Evolutionary conservation across 2,113 vertebrate genomes (phyloP), one percentile per base, ranked within the genome.

Genomic region (Glareola pratincola): DNA sequence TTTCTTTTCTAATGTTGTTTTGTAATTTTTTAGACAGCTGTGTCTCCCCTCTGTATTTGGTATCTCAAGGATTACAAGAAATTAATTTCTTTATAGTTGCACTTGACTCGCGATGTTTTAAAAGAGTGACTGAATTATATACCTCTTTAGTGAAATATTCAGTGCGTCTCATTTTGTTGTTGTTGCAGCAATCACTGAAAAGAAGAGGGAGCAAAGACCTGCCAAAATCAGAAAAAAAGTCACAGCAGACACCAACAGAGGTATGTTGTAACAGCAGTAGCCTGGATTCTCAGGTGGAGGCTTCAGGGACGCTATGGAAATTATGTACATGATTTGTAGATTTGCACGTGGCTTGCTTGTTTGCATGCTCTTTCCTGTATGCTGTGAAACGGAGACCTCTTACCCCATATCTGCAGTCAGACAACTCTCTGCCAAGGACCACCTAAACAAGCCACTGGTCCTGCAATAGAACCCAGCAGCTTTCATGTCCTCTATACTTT

Each of bases 181-280:
- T 80, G 79, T 98, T 95, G 90, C 94, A 99, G 99, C 98, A 99
- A 79, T 99, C 99, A 15, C 97, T 99, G 89, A 99, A 99, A 97
- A 99, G 99, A 98, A 99, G 99, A 98, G 99, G 99, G 93, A 99
- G 98, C 92, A 99, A 99, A 98, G 99, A 99, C 80, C 97, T 97
- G 24, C 99, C 99, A 86, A 99, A 98, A 98, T 98, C 98, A 88
- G 99, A 99, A 95, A 99, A 99, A 89, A 99, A 97, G 97, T 56
- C 97, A 77, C 98, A 98, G 88, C 99, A 99, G 97, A 99, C 99
- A 48, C 98, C 99, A 47, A 96, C 97, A 37, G 99, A 99, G 99
- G 99, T 99, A 98, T 97, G 97, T 94, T 69, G 32, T 84, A 85
- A 41, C 37, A 64, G 43, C 22, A 32, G 56, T 34, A 83, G 21